Base-by-base conservation (phyloP, 2,113 vertebrate genomes). In the Lasiurus borealis region DNA sequence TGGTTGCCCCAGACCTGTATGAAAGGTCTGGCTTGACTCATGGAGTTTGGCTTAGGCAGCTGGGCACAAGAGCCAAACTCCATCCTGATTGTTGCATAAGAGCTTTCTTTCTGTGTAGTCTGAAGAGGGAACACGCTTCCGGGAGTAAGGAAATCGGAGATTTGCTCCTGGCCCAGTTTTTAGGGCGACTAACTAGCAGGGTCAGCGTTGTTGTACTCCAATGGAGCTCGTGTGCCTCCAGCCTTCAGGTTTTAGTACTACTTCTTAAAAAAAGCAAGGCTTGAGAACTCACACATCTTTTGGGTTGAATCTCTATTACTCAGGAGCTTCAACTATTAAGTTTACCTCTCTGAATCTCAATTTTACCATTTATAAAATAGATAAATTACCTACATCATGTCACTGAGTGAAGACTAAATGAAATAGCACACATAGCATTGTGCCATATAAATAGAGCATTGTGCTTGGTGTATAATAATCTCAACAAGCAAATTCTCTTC, bases 101-200 rank as follows among this genome's bases (percentile, higher is more conserved):
- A 86, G 72, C 54, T 34, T 94, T 85, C 54, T 34, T 94, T 85
- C 77, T 95, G 88, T 92, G 94, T 95, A 96, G 90, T 92, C 94
- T 89, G 6, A 1, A 44, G 50, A 90, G 31, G 44, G 44, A 87
- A 46, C 9, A 27, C 19, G 52, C 3, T 2, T 29, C 62, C 18
- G 2, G 25, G 31, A 84, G 69, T 85, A 75, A 68, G 46, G 34
- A 91, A 89, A 57, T 50, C 11, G 0, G 84, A 85, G 91, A 82
- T 68, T 59, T 82, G 40, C 23, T 95, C 59, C 57, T 29, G 52
- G 25, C 92, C 36, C 73, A 76, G 73, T 71, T 31, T 66, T 81
- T 23, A 93, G 69, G 50, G 36, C 13, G 5, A 15, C 23, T 68
- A 48, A 15, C 23, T 68, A 48, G 15, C 46, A 62, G 34, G 46